Evolutionary conservation across 2,797 vertebrate genomes (phyloP), one percentile per base, ranked within the genome.

Genomic region (Novumbra hubbsi): DNA sequence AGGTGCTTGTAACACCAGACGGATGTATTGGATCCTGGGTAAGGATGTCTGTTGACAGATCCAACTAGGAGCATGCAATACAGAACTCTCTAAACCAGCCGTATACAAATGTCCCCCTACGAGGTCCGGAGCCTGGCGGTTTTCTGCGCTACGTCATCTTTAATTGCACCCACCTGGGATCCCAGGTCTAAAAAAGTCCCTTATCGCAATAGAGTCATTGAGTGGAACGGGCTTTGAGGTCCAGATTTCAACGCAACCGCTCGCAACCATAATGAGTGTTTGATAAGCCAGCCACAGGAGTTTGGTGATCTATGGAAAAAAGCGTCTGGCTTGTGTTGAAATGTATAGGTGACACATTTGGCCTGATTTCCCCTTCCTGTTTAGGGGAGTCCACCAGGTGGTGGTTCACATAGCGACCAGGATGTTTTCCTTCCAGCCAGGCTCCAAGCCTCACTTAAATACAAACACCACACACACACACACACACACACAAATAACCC

Each of bases 301-400:
- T 12, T 28, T 27, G 7, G 9, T 15, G 15, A 15, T 30, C 28
- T 63, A 15, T 24, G 60, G 11, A 28, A 62, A 62, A 24, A 27
- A 62, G 60, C 21, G 28, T 9, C 21, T 3, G 57, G 19, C 11
- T 60, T 21, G 62, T 17, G 15, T 45, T 48, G 34, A 86, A 87
- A 88, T 89, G 80, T 82, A 87, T 78, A 79, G 81, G 78, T 79
- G 82, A 89, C 88, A 84, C 82, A 80, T 83, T 88, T 86, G 82
- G 84, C 87, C 81, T 81, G 0, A 19, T 80, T 91, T 92, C 89
- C 91, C 80, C 83, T 91, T 91, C 89, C 89, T 91, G 89, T 91
- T 89, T 86, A 81, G 68, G 82, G 85, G 73, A 87, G 75, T 84
- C 75, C 84, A 85, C 88, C 48, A 60, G 70, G 66, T 88, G 87